Conservation (phyloP, 2,113 vertebrate genomes). For the Hystrix cristata region DNA sequence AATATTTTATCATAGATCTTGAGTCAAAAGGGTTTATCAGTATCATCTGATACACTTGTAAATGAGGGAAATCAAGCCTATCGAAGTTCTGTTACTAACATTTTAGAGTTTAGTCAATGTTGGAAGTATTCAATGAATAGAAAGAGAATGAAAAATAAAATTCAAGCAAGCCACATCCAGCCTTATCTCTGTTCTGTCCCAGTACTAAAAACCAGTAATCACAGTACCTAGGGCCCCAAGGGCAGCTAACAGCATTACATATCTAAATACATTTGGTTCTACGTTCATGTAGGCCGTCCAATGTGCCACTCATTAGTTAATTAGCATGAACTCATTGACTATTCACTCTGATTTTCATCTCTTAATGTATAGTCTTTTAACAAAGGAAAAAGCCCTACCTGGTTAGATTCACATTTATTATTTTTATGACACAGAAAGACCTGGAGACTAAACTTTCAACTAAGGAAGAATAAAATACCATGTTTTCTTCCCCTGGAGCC, state of each 20-base stretch:
- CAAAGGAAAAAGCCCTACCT: neutral
- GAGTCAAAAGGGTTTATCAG: neutral
- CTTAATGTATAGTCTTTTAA: slow-evolving; percentile 50
- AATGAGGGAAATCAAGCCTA: neutral
- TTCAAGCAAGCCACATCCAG: neutral
- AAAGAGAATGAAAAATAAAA: neutral
- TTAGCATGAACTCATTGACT: neutral
- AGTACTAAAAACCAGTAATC: slow-evolving; percentile 12
- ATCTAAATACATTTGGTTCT: neutral
- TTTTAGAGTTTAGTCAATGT: slow-evolving; percentile 7
- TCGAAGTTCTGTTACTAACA: slow-evolving; percentile 6
- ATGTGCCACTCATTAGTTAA: neutral
- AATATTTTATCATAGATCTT: slow-evolving; percentile 20
- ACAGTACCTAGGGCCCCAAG: neutral
- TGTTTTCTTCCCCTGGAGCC: neutral
- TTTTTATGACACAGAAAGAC: slow-evolving; percentile 1
- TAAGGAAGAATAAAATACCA: slow-evolving; percentile 44
- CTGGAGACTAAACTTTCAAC: slow-evolving; percentile 57
- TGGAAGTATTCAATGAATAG: neutral
- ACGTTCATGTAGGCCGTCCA: neutral
- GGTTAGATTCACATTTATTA: slow-evolving; percentile 4
- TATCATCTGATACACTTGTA: neutral
- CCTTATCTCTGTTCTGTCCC: neutral
- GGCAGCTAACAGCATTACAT: neutral
- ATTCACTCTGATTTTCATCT: slow-evolving; percentile 53